Conservation (phyloP, 1,140 invertebrate genomes). For the Drosophila eugracilis region DNA sequence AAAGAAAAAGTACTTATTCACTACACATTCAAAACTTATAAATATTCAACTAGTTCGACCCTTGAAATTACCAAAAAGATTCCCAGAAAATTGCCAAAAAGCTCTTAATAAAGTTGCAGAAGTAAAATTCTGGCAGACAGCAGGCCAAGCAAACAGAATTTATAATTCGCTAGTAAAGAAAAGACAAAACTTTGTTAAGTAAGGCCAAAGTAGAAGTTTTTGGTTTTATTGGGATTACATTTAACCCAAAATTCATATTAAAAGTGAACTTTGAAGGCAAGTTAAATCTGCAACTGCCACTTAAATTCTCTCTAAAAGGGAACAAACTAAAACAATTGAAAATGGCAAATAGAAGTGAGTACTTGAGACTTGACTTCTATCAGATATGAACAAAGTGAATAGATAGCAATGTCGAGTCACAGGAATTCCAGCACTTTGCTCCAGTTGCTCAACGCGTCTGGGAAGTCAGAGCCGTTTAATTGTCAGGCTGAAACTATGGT, state of each 20-base stretch:
- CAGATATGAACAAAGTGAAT: constrained; percentile 11
- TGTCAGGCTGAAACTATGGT: constrained; percentile 28
- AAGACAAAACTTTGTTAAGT: constrained; percentile 6
- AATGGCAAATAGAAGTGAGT: not conserved
- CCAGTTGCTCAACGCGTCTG: constrained; percentile 18
- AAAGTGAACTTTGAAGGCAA: not conserved
- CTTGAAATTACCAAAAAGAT: not conserved
- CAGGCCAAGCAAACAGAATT: constrained; percentile 12
- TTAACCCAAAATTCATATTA: not conserved
- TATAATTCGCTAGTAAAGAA: constrained; percentile 13
- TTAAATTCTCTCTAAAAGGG: not conserved
- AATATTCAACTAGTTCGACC: not conserved
- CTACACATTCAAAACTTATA: not conserved
- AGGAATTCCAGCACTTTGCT: constrained; percentile 32
- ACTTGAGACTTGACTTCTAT: constrained; percentile 8
- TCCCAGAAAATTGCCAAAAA: constrained; percentile 8
- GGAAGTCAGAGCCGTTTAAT: constrained; percentile 45
- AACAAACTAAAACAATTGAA: constrained; percentile 6
- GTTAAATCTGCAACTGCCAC: not conserved
- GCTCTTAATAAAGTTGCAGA: constrained; percentile 16
- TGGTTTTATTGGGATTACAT: not conserved
- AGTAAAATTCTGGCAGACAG: constrained; percentile 5
- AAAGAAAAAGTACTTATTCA: too few species aligned
- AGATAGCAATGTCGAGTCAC: constrained; percentile 19
- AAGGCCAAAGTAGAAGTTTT: not conserved